Base-by-base conservation (phyloP, 2,888 invertebrate species). In the Nipponacmea schrenckii region DNA sequence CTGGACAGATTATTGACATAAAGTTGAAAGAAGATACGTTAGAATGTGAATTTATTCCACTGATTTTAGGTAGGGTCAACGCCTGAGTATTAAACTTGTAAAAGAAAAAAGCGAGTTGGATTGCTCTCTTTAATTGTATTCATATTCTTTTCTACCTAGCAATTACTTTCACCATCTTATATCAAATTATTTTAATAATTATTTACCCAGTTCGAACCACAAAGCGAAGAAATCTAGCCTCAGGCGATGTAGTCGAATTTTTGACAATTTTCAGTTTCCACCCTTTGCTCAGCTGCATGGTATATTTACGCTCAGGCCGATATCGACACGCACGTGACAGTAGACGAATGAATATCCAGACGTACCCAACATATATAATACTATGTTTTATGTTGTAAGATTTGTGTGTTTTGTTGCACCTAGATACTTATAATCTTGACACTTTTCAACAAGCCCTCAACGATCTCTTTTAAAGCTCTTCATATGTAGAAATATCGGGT, bases 321-420 rank as follows among this genome's bases (percentile, higher is more conserved):
- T 24, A 24, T 56, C 20, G 56, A 56, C 56, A 56, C 56, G 56
- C 56, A 56, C 56, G 56, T 56, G 56, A 56, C 56, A 24, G 56
- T 24, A 56, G 20, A 24, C 14, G 20, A 20, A 10, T 24, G 56
- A 56, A 56, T 56, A 56, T 56, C 24, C 24, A 24, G 39, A 39
- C 39, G 24, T 56, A 56, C 12, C 20, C 20, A 20, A 56, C 24
- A 56, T 56, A 24, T 56, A 39, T 39, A 39, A 39, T 24, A 56
- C 24, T 56, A 56, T 56, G 24, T 56, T 24, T 56, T 24, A 24
- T 56, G 15, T 56, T 56, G 24, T 56, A 56, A 24, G 56, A 24
- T 24, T 56, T 56, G 56, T 56, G 56, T 56, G 56, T 56, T 56
- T 56, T 56, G 56, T 56, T 56, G 56, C 56, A 56, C 56, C 56